Evolutionary conservation across 2,888 invertebrate species (phyloP), one percentile per base, ranked within the genome.

Genomic region (Colletes collaris): DNA sequence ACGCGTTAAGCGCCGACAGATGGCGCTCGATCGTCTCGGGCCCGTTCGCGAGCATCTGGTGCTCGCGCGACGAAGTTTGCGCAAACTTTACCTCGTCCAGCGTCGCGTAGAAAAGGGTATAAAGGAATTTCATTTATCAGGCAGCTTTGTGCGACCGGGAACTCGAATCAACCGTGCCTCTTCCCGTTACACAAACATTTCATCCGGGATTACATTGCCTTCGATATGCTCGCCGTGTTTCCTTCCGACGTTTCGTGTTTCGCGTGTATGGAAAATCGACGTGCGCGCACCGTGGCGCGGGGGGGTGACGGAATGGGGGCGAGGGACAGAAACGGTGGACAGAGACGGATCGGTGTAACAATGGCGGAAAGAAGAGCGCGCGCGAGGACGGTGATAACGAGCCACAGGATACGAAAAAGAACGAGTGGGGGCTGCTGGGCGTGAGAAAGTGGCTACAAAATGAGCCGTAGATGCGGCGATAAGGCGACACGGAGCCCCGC

Each of bases 391-490:
- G 27, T 52, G 72, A 66, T 72, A 75, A 56, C 62, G 65, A 70
- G 46, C 40, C 60, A 60, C 64, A 46, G 64, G 44, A 37, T 2
- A 49, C 1, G 16, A 40, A 58, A 56, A 37, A 37, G 37, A 58
- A 58, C 11, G 40, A 37, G 74, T 4, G 50, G 50, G 27, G 27
- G 56, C 37, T 49, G 44, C 44, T 46, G 8, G 46, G 63, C 10
- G 58, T 56, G 69, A 75, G 62, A 75, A 68, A 68, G 50, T 59
- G 50, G 69, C 37, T 74, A 75, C 58, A 69, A 75, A 75, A 69
- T 68, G 74, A 75, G 56, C 63, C 16, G 56, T 67, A 37, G 67
- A 53, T 67, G 58, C 16, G 40, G 10, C 53, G 69, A 74, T 74
- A 74, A 62, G 60, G 40, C 62, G 37, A 62, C 55, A 67, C 27